Conservation (phyloP, 37 sponge, comb jelly and placozoan genomes). For the Halisarca cf. caerulea region DNA sequence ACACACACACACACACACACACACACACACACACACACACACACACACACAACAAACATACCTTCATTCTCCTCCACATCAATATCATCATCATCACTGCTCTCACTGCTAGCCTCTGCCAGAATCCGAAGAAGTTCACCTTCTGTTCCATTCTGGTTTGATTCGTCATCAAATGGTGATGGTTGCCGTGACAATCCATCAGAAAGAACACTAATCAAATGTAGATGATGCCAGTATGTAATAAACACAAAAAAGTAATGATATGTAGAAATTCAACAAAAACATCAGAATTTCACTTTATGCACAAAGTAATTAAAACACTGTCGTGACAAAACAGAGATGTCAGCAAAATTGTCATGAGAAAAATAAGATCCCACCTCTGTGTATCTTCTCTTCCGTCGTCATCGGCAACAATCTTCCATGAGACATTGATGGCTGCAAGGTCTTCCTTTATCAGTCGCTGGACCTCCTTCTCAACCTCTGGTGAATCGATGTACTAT, state of each 20-base stretch:
- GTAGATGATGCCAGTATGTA: too few species aligned
- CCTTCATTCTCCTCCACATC: neutral
- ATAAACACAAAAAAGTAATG: too few species aligned
- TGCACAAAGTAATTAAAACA: too few species aligned
- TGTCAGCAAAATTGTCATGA: neutral
- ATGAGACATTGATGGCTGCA: slow-evolving; percentile 80
- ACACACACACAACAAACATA: too few species aligned
- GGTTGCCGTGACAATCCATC: neutral
- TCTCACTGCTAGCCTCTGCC: slow-evolving; percentile 20
- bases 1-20: neutral
- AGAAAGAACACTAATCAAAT: neutral
- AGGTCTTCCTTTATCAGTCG: slow-evolving; percentile 89
- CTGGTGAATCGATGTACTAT: slow-evolving; percentile 89
- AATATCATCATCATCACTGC: neutral
- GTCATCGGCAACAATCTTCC: slow-evolving; percentile 54
- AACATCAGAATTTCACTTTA: too few species aligned
- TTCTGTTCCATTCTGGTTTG: neutral
- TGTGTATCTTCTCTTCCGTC: slow-evolving; percentile 7
- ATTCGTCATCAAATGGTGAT: neutral
- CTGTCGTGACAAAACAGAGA: too few species aligned
- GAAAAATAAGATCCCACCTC: neutral
- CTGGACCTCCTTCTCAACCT: slow-evolving; percentile 93
- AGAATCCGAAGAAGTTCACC: neutral
- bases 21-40: neutral
- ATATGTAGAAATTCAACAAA: too few species aligned